phyloP scores from a whole-genome alignment of 2,888 invertebrate genomes.

The Drosophila formosana region DNA sequence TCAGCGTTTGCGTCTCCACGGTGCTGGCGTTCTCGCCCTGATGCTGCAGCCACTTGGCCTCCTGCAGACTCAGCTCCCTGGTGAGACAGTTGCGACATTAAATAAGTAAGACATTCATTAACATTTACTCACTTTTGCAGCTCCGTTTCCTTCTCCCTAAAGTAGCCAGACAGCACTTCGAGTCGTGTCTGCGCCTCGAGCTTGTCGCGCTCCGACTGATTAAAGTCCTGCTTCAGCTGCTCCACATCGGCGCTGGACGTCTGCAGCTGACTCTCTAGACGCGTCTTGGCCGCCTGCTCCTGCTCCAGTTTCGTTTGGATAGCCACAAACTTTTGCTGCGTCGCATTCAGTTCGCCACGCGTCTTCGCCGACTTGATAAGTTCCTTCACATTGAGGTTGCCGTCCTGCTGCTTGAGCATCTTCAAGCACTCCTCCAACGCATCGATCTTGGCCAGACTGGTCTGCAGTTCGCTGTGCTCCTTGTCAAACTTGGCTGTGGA shows the following conservation, averaged over 20 bases:
- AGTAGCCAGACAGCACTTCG: slow-evolving; percentile 94
- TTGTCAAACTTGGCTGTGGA: slow-evolving; percentile 77
- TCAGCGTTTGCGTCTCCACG: slow-evolving; percentile 90
- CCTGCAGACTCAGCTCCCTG: slow-evolving; percentile 91
- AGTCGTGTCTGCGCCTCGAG: slow-evolving; percentile 92
- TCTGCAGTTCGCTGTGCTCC: slow-evolving; percentile 81
- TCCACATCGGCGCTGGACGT: slow-evolving; percentile 86
- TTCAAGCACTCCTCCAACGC: slow-evolving; percentile 86
- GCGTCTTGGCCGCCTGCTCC: slow-evolving; percentile 85
- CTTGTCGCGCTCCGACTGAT: slow-evolving; percentile 89
- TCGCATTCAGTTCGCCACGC: slow-evolving; percentile 87
- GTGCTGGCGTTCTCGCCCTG: slow-evolving; percentile 93
- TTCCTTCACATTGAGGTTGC: slow-evolving; percentile 85
- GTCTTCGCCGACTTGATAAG: slow-evolving; percentile 87
- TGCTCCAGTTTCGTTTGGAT: slow-evolving; percentile 85
- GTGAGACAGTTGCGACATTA: slow-evolving; percentile 38
- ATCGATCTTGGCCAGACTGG: slow-evolving; percentile 83
- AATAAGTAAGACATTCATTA: not conserved
- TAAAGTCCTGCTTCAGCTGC: slow-evolving; percentile 87
- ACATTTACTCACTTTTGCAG: slow-evolving; percentile 89
- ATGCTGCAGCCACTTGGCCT: slow-evolving; percentile 91
- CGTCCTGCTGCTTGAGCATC: slow-evolving; percentile 84
- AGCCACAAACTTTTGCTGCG: slow-evolving; percentile 86
- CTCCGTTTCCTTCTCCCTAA: slow-evolving; percentile 95
- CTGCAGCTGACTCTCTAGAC: slow-evolving; percentile 85